Percentiles rank a stretch among this genome's conserved stretches.
phyloP scores from a whole-genome alignment of 2,797 vertebrate genomes.

The Karalla daura region DNA sequence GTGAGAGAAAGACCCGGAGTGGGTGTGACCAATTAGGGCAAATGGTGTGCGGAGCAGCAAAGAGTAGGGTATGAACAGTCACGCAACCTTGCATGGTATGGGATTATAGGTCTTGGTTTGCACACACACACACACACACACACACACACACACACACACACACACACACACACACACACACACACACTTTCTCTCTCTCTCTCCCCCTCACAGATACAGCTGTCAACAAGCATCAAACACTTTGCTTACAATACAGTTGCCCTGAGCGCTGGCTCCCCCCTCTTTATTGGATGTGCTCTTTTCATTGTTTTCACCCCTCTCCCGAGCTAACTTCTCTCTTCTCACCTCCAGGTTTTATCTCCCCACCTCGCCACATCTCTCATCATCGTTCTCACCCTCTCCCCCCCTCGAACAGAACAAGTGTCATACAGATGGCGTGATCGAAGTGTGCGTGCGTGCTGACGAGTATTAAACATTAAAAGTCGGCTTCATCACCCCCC shows the following conservation, averaged over 20 bases:
- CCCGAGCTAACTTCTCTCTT: constrained; percentile 44
- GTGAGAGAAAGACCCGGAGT: constrained; percentile 21
- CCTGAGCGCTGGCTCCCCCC: constrained; percentile 36
- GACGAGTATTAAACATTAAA: constrained; percentile 70
- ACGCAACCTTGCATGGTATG: constrained; percentile 68
- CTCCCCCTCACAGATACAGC: constrained; percentile 60
- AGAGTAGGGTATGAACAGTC: constrained; percentile 70
- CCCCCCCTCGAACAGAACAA: constrained; percentile 15
- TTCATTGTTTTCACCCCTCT: constrained; percentile 37
- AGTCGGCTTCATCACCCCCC: constrained; percentile 12
- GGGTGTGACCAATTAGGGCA: constrained; percentile 65
- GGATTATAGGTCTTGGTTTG: constrained; percentile 63
- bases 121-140: constrained; percentile 31
- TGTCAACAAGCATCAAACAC: constrained; percentile 74
- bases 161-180: neutral
- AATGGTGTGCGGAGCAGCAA: constrained; percentile 64
- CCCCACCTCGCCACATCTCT: neutral
- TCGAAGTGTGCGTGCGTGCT: constrained; percentile 48
- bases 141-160: constrained; percentile 14
- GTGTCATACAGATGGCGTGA: constrained; percentile 58
- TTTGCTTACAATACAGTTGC: constrained; percentile 52
- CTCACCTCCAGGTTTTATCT: constrained; percentile 34
- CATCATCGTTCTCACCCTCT: constrained; percentile 12
- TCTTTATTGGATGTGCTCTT: constrained; percentile 46
- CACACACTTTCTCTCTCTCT: no score